These are phyloP conservation scores for Gonocerus acuteangulatus DNA, from an alignment of 2,888 invertebrate species.

Conservation along the genomic window DNA sequence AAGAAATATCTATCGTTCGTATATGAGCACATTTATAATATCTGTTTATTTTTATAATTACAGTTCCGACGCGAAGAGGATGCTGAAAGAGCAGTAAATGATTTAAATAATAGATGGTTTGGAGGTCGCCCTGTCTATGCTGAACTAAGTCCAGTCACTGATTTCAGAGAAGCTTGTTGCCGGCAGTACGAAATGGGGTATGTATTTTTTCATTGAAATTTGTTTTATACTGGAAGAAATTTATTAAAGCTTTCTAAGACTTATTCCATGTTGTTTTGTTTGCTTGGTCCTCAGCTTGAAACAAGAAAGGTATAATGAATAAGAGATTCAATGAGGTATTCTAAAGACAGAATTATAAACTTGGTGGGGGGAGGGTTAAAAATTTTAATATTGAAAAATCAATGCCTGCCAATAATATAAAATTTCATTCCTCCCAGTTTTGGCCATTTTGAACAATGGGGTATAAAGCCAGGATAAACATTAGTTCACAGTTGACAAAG, in stretches of 20 bases:
- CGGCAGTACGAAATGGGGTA: conserved; percentile 98
- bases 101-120: conserved; percentile 98
- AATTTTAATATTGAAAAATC: no score
- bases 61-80: conserved; percentile 95
- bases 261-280: neutral
- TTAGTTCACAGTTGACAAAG: no score
- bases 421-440: no score
- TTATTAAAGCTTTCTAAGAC: neutral
- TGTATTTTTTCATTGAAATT: conserved; percentile 35
- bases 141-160: conserved; percentile 96
- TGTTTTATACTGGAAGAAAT: neutral
- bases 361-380: no score
- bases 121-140: conserved; percentile 97
- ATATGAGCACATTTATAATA: no score
- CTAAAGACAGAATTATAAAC: neutral
- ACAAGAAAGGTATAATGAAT: neutral
- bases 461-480: no score
- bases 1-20: no score
- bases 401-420: no score
- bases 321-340: neutral
- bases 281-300: neutral
- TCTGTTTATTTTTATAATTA: conserved; percentile 34
- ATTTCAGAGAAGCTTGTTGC: conserved; percentile 98
- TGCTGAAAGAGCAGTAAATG: conserved; percentile 94
- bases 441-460: no score